Evolutionary conservation across 2,113 vertebrate genomes (phyloP).

Genomic region (Ictalurus furcatus): DNA sequence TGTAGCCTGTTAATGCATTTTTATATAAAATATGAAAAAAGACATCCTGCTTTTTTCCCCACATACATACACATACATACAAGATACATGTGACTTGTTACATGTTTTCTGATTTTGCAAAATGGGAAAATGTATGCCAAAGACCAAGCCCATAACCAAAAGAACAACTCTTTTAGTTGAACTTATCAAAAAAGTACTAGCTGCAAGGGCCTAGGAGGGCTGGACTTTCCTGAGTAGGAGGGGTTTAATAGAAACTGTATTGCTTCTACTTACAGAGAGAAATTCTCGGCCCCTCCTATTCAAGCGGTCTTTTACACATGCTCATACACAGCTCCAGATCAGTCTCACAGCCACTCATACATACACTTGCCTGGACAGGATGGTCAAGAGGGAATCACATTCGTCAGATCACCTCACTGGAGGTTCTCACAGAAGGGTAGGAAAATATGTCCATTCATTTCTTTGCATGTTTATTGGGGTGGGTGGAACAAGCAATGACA

Average conservation of each 20-base stretch:
- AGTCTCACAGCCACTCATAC: slow-evolving; percentile 2
- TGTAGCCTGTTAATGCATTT: background rate
- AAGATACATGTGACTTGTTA: background rate
- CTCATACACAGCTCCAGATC: slow-evolving; percentile 16
- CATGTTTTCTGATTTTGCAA: background rate
- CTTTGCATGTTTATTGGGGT: background rate
- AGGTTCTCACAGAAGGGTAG: slow-evolving; percentile 49
- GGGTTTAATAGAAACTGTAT: slow-evolving; percentile 20
- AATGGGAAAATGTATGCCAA: background rate
- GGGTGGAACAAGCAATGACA: background rate
- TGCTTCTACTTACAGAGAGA: background rate
- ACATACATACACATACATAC: no score
- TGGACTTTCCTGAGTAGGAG: slow-evolving; percentile 14
- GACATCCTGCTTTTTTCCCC: background rate
- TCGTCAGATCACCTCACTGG: slow-evolving; percentile 53
- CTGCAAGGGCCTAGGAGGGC: background rate
- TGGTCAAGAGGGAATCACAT: slow-evolving; percentile 56
- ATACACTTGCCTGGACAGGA: slow-evolving; percentile 44
- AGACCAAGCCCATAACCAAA: background rate
- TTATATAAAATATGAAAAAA: background rate
- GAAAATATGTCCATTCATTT: slow-evolving; percentile 3
- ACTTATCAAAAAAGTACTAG: background rate
- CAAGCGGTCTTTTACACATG: slow-evolving; percentile 22
- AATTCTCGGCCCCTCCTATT: slow-evolving; percentile 32
- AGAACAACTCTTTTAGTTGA: background rate